phyloP scores from a whole-genome alignment of 2,797 vertebrate species.

The Pyrrhura leucotis region DNA sequence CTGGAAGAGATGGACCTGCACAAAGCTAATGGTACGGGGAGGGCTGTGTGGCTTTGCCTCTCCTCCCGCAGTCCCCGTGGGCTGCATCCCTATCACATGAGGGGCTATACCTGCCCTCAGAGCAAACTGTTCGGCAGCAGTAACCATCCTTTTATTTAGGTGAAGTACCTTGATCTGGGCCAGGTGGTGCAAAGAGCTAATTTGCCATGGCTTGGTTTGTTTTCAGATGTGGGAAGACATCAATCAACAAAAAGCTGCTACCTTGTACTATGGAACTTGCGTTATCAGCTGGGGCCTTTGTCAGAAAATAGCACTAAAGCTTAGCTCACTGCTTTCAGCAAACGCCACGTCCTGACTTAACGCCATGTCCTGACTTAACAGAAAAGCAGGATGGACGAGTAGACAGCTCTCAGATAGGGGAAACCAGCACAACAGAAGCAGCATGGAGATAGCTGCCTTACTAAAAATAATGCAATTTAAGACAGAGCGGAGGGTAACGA shows the following conservation, averaged over 20 bases:
- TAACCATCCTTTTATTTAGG: neutral
- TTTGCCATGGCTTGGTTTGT: neutral
- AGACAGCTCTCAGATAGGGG: neutral
- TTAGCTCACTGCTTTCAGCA: neutral
- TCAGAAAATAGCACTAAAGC: neutral
- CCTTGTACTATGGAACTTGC: neutral
- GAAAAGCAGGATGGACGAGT: neutral
- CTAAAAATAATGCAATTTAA: conserved; percentile 52
- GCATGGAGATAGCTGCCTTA: neutral
- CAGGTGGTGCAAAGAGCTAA: neutral
- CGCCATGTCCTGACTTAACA: neutral
- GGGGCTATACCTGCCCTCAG: neutral
- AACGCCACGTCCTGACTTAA: neutral
- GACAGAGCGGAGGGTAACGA: neutral
- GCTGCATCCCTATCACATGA: neutral
- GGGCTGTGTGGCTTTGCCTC: neutral
- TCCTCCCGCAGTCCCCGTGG: neutral
- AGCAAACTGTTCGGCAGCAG: neutral
- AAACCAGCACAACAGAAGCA: conserved; percentile 6
- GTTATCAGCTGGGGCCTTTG: neutral
- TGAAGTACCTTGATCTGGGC: neutral
- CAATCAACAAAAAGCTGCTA: neutral
- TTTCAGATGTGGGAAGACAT: neutral
- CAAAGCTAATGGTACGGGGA: neutral
- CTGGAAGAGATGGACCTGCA: neutral